Conservation (phyloP, 2,113 vertebrate species). For the Tyrannus savana region DNA sequence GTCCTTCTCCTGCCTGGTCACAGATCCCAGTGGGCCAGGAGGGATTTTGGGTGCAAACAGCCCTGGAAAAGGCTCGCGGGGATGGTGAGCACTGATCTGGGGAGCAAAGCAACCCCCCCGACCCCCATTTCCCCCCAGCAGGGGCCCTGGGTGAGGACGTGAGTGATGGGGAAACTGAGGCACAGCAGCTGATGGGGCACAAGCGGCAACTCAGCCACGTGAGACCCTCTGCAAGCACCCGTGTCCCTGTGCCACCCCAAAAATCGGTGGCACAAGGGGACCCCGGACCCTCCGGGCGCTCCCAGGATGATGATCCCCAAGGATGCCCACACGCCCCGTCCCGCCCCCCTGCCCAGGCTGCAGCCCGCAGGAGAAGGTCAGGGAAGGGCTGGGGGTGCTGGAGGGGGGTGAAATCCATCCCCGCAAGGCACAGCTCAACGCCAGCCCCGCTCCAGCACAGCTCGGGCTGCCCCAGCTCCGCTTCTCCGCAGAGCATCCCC, state of each 20-base stretch:
- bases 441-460: not conserved
- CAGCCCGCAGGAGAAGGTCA: not conserved
- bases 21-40: fast-evolving
- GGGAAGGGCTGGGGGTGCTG: not conserved
- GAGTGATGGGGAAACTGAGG: not conserved
- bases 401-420: not conserved
- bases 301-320: fast-evolving
- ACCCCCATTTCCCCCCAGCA: no score
- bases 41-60: not conserved
- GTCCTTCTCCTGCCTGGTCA: fast-evolving
- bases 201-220: fast-evolving
- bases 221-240: not conserved
- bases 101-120: not conserved
- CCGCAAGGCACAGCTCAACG: fast-evolving
- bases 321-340: not conserved
- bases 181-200: not conserved
- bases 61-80: fast-evolving
- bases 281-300: not conserved
- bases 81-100: fast-evolving
- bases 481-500: not conserved
- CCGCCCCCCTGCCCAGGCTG: not conserved
- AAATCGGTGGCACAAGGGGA: fast-evolving
- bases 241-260: not conserved
- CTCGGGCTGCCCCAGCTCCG: not conserved
- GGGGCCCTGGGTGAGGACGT: fast-evolving